Conservation (phyloP, 2,888 invertebrate species). For the Morpho helenor region DNA sequence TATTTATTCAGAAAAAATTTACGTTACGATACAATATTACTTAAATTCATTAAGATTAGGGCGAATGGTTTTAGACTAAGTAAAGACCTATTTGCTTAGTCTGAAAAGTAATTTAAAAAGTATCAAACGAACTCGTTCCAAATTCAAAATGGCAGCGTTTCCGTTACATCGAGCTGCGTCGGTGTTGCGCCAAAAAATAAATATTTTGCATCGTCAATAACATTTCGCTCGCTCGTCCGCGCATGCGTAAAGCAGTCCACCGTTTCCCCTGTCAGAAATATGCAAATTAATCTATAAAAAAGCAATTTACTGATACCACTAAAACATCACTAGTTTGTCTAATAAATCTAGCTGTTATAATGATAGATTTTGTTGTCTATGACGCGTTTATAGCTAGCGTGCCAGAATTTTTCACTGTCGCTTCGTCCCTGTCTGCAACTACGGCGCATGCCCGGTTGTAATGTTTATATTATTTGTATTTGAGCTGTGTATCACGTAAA, state of each 20-base stretch:
- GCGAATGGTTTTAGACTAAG: no score
- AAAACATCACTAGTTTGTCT: constrained; percentile 40
- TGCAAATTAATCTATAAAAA: constrained; percentile 76
- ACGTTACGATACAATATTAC: no score
- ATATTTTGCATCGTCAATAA: constrained; percentile 78
- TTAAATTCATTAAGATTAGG: no score
- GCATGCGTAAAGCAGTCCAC: constrained; percentile 56
- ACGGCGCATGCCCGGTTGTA: constrained; percentile 74
- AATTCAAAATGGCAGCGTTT: constrained; percentile 36
- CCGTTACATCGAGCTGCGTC: constrained; percentile 35
- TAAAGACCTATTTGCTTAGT: no score
- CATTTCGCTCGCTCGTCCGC: constrained; percentile 46
- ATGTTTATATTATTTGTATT: constrained; percentile 81
- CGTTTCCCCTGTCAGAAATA: constrained; percentile 70
- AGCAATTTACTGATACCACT: constrained; percentile 53
- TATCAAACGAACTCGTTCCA: neutral
- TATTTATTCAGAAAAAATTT: no score
- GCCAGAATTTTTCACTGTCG: constrained; percentile 5
- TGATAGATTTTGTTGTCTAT: constrained; percentile 27
- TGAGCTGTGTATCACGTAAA: constrained; percentile 81
- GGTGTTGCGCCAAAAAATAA: constrained; percentile 65
- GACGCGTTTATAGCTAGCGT: constrained; percentile 16
- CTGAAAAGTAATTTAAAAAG: neutral
- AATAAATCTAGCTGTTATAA: constrained; percentile 25
- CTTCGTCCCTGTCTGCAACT: constrained; percentile 55